These are phyloP conservation scores for Dione juno DNA, from an alignment of 2,888 invertebrate genomes.

Conservation along the genomic window DNA sequence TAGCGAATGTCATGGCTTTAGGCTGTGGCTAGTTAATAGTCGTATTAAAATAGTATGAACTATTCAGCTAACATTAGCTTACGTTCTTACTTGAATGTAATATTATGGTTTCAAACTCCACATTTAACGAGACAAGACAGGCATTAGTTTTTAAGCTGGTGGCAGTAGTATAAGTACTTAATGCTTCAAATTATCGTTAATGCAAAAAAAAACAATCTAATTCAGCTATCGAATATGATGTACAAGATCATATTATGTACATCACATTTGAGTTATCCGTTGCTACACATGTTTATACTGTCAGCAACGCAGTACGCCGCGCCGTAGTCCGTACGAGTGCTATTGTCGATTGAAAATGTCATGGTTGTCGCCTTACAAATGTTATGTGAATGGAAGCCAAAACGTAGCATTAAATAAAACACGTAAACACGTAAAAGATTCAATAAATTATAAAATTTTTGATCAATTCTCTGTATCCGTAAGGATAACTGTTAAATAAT, in stretches of 20 bases:
- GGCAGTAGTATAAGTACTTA: too few relatives aligned
- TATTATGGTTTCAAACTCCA: not conserved
- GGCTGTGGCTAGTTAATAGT: not conserved
- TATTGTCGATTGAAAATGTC: constrained; percentile 43
- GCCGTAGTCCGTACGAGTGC: constrained; percentile 5
- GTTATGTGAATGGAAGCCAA: constrained; percentile 33
- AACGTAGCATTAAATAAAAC: not conserved
- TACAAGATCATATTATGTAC: constrained; percentile 47
- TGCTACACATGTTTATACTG: constrained; percentile 28
- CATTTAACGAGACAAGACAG: not conserved
- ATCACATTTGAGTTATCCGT: constrained; percentile 44
- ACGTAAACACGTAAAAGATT: too few relatives aligned
- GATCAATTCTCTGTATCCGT: too few relatives aligned
- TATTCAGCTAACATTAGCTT: not conserved
- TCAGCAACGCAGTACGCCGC: constrained; percentile 13
- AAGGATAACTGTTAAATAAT: not conserved
- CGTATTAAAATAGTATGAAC: not conserved
- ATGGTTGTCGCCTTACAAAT: constrained; percentile 37
- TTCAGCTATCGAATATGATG: constrained; percentile 42
- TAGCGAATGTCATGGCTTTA: constrained; percentile 41
- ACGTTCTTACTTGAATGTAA: not conserved
- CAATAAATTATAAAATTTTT: too few relatives aligned
- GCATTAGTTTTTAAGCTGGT: not conserved
- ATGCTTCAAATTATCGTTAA: not conserved
- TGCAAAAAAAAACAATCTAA: not conserved